phyloP scores from a whole-genome alignment of 2,888 invertebrate genomes.

The Amiota communis region DNA sequence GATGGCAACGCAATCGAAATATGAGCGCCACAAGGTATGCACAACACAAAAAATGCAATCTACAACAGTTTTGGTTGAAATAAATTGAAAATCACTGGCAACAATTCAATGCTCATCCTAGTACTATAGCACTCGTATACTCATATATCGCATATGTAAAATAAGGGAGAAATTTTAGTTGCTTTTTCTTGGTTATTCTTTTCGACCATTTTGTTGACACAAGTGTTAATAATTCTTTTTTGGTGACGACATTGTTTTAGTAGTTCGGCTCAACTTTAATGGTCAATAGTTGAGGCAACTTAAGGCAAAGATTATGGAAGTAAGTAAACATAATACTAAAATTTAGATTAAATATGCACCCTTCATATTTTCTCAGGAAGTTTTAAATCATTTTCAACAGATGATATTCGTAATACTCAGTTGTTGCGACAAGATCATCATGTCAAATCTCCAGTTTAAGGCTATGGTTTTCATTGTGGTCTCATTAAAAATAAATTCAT shows the following conservation, averaged over 20 bases:
- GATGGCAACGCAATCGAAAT: neutral
- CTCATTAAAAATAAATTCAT: too few relatives aligned
- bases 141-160: neutral
- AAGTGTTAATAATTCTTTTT: constrained; percentile 25
- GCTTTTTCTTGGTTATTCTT: constrained; percentile 5
- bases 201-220: constrained; percentile 26
- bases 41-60: constrained; percentile 19
- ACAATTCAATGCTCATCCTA: constrained; percentile 17
- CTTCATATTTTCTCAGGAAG: too few relatives aligned
- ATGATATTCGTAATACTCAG: too few relatives aligned
- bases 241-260: neutral
- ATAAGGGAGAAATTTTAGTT: constrained; percentile 8
- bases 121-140: too few relatives aligned
- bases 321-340: too few relatives aligned
- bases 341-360: too few relatives aligned
- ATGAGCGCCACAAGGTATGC: constrained; percentile 4
- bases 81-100: constrained; percentile 51
- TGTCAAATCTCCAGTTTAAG: too few relatives aligned
- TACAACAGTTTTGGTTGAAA: constrained; percentile 35
- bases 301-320: too few relatives aligned
- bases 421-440: too few relatives aligned
- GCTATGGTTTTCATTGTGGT: too few relatives aligned
- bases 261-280: neutral
- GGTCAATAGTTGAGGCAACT: too few relatives aligned
- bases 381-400: too few relatives aligned